A percentile compares a stretch with the other conserved stretches of the same genome.
These are phyloP conservation scores for Calonectris borealis DNA, from an alignment of 2,113 vertebrate species.

Conservation along the genomic window DNA sequence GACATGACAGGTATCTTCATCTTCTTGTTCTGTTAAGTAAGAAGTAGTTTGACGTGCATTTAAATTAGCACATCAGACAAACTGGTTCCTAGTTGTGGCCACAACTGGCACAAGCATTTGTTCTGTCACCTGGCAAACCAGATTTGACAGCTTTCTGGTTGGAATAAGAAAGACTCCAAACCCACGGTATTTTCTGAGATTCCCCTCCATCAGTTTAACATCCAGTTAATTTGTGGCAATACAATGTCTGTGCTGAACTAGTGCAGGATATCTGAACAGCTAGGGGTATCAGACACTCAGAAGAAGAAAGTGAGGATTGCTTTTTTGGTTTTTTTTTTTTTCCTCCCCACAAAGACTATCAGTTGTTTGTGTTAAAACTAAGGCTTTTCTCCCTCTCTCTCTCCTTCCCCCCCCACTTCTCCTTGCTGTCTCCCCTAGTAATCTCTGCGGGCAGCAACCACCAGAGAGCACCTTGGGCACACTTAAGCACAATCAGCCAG, in stretches of 20 bases:
- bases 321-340: no score
- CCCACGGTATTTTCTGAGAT: neutral
- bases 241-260: neutral
- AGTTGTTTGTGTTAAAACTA: neutral
- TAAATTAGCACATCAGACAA: no score
- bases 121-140: neutral
- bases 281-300: neutral
- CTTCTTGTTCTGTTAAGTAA: accelerated
- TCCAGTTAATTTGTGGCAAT: no score
- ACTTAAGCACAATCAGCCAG: accelerated
- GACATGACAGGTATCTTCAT: neutral
- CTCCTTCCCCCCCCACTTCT: no score
- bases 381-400: neutral
- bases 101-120: neutral
- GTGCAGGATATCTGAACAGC: neutral
- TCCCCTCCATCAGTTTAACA: neutral
- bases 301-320: neutral
- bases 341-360: neutral
- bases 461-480: neutral
- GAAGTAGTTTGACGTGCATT: neutral
- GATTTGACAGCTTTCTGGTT: neutral
- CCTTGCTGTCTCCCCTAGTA: neutral
- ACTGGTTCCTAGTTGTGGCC: neutral
- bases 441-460: neutral
- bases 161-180: neutral